Percentiles rank a stretch among this genome's conserved stretches.
These are phyloP conservation scores for Nematopogon swammerdamellus DNA, from an alignment of 2,888 invertebrate genomes.

Conservation along the genomic window DNA sequence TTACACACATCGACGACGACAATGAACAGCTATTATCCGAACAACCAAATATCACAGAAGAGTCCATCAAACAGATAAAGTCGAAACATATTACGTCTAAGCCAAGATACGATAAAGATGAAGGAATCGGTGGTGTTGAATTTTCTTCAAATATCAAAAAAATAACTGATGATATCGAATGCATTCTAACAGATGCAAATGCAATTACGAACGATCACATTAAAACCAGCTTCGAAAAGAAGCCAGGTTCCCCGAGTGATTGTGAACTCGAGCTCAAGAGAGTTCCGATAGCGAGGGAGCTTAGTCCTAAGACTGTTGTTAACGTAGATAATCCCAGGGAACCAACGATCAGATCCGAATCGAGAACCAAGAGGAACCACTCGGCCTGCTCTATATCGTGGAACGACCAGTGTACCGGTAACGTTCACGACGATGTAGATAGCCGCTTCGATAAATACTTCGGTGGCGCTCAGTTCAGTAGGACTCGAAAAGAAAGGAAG, in stretches of 20 bases:
- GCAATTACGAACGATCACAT: neutral
- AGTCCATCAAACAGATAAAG: conserved; percentile 9
- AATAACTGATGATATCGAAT: neutral
- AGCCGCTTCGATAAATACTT: conserved; percentile 40
- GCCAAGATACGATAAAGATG: neutral
- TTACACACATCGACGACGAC: conserved; percentile 29
- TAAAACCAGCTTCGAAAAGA: neutral
- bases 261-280: neutral
- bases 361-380: conserved; percentile 28
- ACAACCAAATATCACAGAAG: too few species aligned
- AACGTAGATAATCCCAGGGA: neutral
- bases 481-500: conserved; percentile 26
- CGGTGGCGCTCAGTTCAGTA: conserved; percentile 22
- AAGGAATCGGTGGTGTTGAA: too few species aligned
- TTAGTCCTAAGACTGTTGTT: neutral
- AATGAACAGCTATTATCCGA: conserved; percentile 16
- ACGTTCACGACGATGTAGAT: conserved; percentile 31
- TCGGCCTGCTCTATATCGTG: conserved; percentile 49
- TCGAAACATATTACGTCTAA: neutral
- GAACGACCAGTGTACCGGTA: conserved; percentile 33
- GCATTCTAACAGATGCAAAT: neutral
- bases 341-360: conserved; percentile 8
- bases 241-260: neutral
- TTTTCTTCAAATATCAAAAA: neutral
- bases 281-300: neutral